Percentiles rank a stretch among this genome's conserved stretches.
Evolutionary conservation across 1,140 invertebrate species (phyloP).

Genomic region (Drosophila elegans): DNA sequence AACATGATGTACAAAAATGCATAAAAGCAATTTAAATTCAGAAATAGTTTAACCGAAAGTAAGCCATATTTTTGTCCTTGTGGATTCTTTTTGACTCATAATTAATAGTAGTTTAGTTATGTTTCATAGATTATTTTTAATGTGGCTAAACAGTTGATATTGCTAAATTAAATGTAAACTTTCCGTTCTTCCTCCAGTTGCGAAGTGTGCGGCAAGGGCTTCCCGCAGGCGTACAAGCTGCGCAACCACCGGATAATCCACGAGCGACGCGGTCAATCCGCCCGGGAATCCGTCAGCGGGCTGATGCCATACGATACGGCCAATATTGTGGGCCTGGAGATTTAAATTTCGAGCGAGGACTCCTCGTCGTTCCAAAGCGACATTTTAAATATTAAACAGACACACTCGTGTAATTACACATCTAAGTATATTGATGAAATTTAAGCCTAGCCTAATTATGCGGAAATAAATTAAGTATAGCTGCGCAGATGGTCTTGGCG

Average conservation of each 20-base stretch:
- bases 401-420: conserved; percentile 41
- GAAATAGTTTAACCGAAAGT: too few species aligned
- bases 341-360: conserved; percentile 33
- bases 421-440: conserved; percentile 67
- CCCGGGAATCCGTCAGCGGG: conserved; percentile 29
- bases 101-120: too few species aligned
- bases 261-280: conserved; percentile 39
- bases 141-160: too few species aligned
- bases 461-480: conserved; percentile 91
- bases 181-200: conserved; percentile 37
- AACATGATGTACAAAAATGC: too few species aligned
- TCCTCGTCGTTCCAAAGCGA: conserved; percentile 6
- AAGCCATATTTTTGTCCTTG: too few species aligned
- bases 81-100: too few species aligned
- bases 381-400: conserved; percentile 26
- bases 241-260: conserved; percentile 75
- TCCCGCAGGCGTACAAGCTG: conserved; percentile 75
- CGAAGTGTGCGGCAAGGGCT: conserved; percentile 81
- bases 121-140: too few species aligned
- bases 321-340: conserved; percentile 57
- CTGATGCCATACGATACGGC: conserved; percentile 50
- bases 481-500: conserved; percentile 94
- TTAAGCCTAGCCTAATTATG: conserved; percentile 77
- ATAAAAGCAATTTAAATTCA: too few species aligned
- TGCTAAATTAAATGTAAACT: background rate